Percentiles rank a stretch among this genome's conserved stretches.
Conservation (phyloP, 1,140 invertebrate genomes). For the Lordiphosa collinella region DNA sequence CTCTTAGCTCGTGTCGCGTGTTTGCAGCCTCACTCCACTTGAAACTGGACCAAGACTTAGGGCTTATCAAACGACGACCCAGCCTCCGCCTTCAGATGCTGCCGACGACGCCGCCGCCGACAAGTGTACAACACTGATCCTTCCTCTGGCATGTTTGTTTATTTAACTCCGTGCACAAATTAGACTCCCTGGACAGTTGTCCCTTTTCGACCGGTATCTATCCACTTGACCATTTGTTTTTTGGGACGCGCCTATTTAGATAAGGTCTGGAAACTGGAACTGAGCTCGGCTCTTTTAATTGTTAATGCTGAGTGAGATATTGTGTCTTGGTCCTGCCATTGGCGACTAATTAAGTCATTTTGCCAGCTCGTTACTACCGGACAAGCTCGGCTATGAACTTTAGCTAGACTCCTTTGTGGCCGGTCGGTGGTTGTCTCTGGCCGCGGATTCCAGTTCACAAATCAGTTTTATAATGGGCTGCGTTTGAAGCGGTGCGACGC, state of each 20-base stretch:
- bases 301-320: constrained; percentile 50
- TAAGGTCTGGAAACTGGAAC: constrained; percentile 27
- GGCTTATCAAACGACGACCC: too few relatives aligned
- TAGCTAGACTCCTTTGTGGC: neutral
- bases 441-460: constrained; percentile 58
- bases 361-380: constrained; percentile 64
- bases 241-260: constrained; percentile 76
- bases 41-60: too few relatives aligned
- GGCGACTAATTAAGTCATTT: constrained; percentile 71
- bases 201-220: constrained; percentile 23
- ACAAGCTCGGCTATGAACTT: constrained; percentile 20
- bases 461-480: constrained; percentile 68
- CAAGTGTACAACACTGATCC: constrained; percentile 41
- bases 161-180: constrained; percentile 74
- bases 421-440: too few relatives aligned
- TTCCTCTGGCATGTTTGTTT: constrained; percentile 58
- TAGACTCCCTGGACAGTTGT: constrained; percentile 44
- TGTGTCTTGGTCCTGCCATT: constrained; percentile 21
- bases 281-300: constrained; percentile 34
- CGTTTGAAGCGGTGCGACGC: constrained; percentile 27
- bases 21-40: too few relatives aligned
- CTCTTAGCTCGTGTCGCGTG: too few relatives aligned
- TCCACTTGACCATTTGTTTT: constrained; percentile 71
- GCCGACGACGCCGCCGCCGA: constrained; percentile 20
- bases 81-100: too few relatives aligned